phyloP scores from a whole-genome alignment of 2,113 vertebrate genomes.

The Corapipo altera region DNA sequence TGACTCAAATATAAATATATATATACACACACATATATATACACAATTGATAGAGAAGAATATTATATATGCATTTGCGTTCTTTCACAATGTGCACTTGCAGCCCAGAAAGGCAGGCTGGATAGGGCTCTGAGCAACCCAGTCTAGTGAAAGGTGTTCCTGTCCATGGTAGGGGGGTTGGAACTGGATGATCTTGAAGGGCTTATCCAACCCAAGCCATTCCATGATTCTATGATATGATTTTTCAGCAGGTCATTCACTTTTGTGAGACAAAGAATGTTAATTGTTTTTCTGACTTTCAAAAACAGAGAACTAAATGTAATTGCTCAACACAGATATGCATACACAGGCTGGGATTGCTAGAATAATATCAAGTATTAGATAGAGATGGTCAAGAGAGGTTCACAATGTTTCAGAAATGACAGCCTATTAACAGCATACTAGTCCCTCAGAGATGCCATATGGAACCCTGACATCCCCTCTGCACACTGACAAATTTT shows the following conservation, averaged over 20 bases:
- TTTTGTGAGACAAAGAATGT: not conserved
- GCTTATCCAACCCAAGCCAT: not conserved
- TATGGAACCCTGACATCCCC: rapidly evolving
- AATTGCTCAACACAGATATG: not conserved
- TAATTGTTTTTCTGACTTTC: not conserved
- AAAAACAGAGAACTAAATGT: not conserved
- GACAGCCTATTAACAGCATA: not conserved
- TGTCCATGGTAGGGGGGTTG: not conserved
- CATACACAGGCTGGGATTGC: not conserved
- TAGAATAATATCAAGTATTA: not conserved
- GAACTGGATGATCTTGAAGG: not conserved
- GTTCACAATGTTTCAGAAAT: not conserved
- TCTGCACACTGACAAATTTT: not conserved
- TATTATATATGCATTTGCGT: not conserved
- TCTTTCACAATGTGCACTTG: no score
- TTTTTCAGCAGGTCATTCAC: not conserved
- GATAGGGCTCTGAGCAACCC: not conserved
- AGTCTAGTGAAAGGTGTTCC: not conserved
- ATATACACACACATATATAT: not conserved
- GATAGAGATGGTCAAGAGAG: not conserved
- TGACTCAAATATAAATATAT: not conserved
- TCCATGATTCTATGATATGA: not conserved
- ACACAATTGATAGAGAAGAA: not conserved
- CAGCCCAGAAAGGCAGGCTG: not conserved
- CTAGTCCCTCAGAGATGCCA: not conserved